These are phyloP conservation scores for Sturmia bella DNA, from an alignment of 2,888 invertebrate species.

Conservation along the genomic window DNA sequence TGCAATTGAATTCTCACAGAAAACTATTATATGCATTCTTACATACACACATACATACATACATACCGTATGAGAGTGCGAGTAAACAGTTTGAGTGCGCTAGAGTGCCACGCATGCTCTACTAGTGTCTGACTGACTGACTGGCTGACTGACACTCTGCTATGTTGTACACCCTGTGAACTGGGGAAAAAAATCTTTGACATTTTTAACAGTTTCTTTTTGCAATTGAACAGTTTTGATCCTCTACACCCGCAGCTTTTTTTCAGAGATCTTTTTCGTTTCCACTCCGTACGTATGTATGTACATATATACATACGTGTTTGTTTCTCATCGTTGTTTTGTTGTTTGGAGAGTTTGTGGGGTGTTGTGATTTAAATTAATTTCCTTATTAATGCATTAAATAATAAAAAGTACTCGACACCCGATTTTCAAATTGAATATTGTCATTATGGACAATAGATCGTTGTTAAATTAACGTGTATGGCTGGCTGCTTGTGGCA, in stretches of 20 bases:
- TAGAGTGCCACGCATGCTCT: conserved; percentile 53
- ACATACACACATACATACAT: too few relatives aligned
- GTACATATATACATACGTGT: conserved; percentile 1
- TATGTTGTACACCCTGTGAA: conserved; percentile 10
- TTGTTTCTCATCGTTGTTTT: conserved; percentile 74
- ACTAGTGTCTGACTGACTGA: background rate
- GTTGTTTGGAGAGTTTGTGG: conserved; percentile 45
- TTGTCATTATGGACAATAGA: conserved; percentile 48
- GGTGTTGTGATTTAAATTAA: conserved; percentile 79
- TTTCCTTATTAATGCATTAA: conserved; percentile 78
- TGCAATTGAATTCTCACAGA: conserved; percentile 42
- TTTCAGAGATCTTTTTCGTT: conserved; percentile 67
- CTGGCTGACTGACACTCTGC: background rate
- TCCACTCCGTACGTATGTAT: too few relatives aligned
- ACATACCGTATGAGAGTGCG: background rate
- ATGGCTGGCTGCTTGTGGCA: too few relatives aligned
- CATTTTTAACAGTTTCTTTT: conserved; percentile 47
- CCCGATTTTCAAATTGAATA: conserved; percentile 38
- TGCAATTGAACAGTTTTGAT: conserved; percentile 71
- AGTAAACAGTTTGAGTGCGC: background rate
- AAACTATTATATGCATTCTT: conserved; percentile 67
- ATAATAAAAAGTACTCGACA: conserved; percentile 33
- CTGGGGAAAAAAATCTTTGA: conserved; percentile 42
- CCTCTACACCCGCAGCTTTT: conserved; percentile 78
- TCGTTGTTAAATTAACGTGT: background rate